These are phyloP conservation scores for Lucilia cuprina DNA, from an alignment of 1,140 invertebrate genomes.

Conservation along the genomic window DNA sequence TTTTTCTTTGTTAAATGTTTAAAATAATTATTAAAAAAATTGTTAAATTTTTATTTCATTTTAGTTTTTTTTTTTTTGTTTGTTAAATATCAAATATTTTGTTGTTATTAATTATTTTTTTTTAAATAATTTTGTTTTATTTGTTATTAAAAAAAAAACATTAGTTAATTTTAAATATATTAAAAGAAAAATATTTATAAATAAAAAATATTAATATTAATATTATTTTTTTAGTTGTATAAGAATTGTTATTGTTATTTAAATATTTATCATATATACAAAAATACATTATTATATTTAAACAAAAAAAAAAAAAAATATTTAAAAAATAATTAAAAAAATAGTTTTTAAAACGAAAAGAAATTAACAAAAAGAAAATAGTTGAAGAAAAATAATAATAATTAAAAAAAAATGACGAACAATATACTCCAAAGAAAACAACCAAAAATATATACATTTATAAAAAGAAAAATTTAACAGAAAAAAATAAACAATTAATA, in stretches of 20 bases:
- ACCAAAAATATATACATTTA: conserved; percentile 40
- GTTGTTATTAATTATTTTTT: conserved; percentile 4
- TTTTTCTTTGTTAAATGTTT: too few relatives aligned
- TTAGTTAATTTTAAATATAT: too few relatives aligned
- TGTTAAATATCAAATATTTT: background rate
- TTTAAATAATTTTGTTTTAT: background rate
- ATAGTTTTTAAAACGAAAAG: conserved; percentile 9
- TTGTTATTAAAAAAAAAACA: background rate
- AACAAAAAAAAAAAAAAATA: conserved; percentile 6
- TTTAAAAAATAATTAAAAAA: conserved; percentile 18
- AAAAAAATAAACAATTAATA: conserved; percentile 39
- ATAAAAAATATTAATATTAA: background rate
- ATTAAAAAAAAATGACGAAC: conserved; percentile 13
- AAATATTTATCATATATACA: conserved; percentile 34
- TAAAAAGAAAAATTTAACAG: conserved; percentile 18
- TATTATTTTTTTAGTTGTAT: conserved; percentile 1
- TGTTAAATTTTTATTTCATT: too few relatives aligned
- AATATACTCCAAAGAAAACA: conserved; percentile 43
- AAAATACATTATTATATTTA: conserved; percentile 13
- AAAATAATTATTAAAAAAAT: too few relatives aligned
- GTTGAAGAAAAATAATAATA: background rate
- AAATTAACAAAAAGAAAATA: conserved; percentile 12
- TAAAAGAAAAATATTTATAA: too few relatives aligned
- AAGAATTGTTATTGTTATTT: conserved; percentile 34
- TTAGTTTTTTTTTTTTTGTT: background rate